Base-by-base conservation (phyloP, 2,797 vertebrate genomes). In the Synaphobranchus kaupii region DNA sequence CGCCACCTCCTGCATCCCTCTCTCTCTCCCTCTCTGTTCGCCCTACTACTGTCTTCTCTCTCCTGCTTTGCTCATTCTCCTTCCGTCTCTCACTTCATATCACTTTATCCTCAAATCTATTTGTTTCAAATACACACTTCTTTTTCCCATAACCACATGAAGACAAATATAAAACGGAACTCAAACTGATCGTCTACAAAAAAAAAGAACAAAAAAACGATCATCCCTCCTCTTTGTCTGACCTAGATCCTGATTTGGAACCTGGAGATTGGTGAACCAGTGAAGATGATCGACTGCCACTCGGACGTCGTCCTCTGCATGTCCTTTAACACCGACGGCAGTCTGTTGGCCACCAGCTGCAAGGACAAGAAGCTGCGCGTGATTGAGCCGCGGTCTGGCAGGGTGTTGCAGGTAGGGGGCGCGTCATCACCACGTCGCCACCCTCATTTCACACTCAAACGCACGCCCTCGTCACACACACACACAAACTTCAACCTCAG, bases 241-340 rank as follows among this genome's bases (percentile, higher is more conserved):
- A 0, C 0, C 47, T 93, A 99, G 99, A 96, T 99, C 85, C 96
- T 99, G 90, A 99, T 99, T 94, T 99, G 99, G 99, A 99, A 99
- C 95, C 95, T 99, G 95, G 98, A 99, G 17, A 94, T 97, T 0
- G 98, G 97, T 0, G 98, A 99, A 91, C 98, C 99, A 0, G 98
- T 99, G 92, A 99, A 99, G 92, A 99, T 99, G 98, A 99, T 99
- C 0, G 99, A 99, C 93, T 99, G 99, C 92, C 99, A 99, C 95
- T 93, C 95, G 0, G 99, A 99, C 0, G 98, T 99, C 91, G 97
- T 99, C 94, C 97, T 99, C 88, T 99, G 97, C 94, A 95, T 99
- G 97, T 99, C 98, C 91, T 99, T 99, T 94, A 99, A 99, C 93
- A 96, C 96, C 0, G 97, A 99, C 0, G 99, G 99, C 87, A 99